Base-by-base conservation (phyloP, 2,113 vertebrate genomes). In the Mormyrus iriodes region DNA sequence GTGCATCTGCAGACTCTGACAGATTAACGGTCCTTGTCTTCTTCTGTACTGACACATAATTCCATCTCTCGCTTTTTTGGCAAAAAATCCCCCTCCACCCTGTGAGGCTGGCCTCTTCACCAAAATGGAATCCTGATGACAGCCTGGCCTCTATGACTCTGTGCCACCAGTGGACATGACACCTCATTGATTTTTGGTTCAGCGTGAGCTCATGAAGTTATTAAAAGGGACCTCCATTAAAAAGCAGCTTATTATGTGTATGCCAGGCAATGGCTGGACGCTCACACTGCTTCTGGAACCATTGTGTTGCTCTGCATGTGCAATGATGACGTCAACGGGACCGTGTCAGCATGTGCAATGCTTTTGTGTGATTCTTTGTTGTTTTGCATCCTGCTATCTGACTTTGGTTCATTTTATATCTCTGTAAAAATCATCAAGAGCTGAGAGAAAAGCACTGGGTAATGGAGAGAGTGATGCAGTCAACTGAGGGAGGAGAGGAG, bases 171-270 rank as follows among this genome's bases (percentile, higher is more conserved):
- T 88, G 91, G 88, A 91, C 92, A 92, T 89, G 91, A 89, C 89
- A 88, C 89, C 84, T 90, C 90, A 91, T 92, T 92, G 92, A 92
- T 92, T 92, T 92, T 90, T 88, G 91, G 44, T 55, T 76, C 52
- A 79, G 89, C 85, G 88, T 44, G 73, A 91, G 91, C 88, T 73
- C 51, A 61, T 76, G 53, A 88, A 86, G 90, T 92, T 92, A 92
- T 93, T 93, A 93, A 90, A 88, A 48, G 61, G 92, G 88, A 91
- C 91, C 92, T 90, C 92, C 89, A 91, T 93, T 91, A 90, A 88
- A 89, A 90, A 90, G 91, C 90, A 91, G 92, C 90, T 90, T 65
- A 91, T 91, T 90, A 91, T 88, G 27, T 51, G n/a, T 53, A 86
- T 89, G 89, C 15, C 35, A 73, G 27, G 76, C 76, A 82, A 88